phyloP scores from a whole-genome alignment of 2,797 vertebrate genomes.

The Gobio occitaniae region DNA sequence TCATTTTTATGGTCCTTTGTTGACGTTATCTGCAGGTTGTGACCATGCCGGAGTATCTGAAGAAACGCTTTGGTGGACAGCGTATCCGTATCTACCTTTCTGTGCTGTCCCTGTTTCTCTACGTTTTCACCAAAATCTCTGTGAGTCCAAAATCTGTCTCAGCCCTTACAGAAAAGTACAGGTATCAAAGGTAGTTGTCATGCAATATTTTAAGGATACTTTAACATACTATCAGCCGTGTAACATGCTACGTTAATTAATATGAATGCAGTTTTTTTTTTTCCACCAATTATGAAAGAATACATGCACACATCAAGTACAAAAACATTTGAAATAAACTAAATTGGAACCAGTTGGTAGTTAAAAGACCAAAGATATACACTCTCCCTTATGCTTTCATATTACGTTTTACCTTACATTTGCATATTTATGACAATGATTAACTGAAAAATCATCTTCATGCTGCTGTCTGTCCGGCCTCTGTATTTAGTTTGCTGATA shows the following conservation, averaged over 20 bases:
- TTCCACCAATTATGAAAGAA: not conserved
- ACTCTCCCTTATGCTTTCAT: no score
- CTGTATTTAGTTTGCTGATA: not conserved
- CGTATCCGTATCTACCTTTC: conserved; percentile 93
- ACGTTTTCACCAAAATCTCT: conserved; percentile 91
- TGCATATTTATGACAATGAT: not conserved
- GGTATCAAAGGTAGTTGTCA: not conserved
- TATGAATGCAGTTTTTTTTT: not conserved
- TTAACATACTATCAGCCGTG: no score
- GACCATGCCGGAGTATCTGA: conserved; percentile 95
- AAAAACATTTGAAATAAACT: not conserved
- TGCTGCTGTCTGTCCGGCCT: not conserved
- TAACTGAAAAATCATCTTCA: not conserved
- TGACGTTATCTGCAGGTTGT: conserved; percentile 80
- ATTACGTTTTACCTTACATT: no score
- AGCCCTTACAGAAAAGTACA: not conserved
- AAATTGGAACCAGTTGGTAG: no score
- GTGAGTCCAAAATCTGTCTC: conserved; percentile 78
- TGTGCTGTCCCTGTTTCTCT: conserved; percentile 86
- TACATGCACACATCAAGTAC: not conserved
- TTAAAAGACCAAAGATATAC: no score
- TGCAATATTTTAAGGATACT: not conserved
- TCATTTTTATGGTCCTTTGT: not conserved
- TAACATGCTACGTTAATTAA: not conserved
- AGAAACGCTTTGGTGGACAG: conserved; percentile 91